Base-by-base conservation (phyloP, 1,140 invertebrate species). In the Muscidifurax raptorellus region DNA sequence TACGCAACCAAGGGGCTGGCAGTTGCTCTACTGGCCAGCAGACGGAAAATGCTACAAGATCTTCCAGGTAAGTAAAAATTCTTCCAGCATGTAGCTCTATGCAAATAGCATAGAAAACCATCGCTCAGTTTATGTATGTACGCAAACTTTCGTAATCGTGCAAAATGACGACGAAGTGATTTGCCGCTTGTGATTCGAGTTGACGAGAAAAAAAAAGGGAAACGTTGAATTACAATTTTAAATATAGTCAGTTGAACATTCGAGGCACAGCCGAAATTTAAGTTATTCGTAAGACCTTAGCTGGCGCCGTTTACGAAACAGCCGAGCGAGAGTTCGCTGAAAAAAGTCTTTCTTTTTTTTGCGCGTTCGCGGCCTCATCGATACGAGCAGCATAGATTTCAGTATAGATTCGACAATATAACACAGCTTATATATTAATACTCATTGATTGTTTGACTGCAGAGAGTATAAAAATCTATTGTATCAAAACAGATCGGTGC, bases 41-140 rank as follows among this genome's bases (percentile, higher is more conserved):
- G 95, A 97, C 89, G 96, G 96, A 84, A 96, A 96, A 91, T 97
- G 97, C 90, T 97, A 97, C 90, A 96, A 96, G 90, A 97, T 97
- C 91, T 97, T 97, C 89, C 94, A 96, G 93, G 96, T 95, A 90
- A n/a, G 36, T 77, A 72, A 40, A 40, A 40, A 40, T 40, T 40
- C 36, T 9, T 9, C 36, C 36, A 7, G 52, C 13, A 2, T 3
- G 1, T 5, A 18, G 44, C 15, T 47, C 44, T 47, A 66, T 25
- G 25, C 64, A 66, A 25, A 27, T 66, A 5, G 22, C 2, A 27
- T 66, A 66, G 13, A 66, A 66, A 66, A 66, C 10, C 27, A 67
- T 52, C 64, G 27, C 64, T n/a, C 6, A 27, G 64, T 67, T 67
- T 67, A 67, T 18, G 64, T 69, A 27, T n/a, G n/a, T 5, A 64